These are phyloP conservation scores for Cheilosia grossa DNA, from an alignment of 2,888 invertebrate genomes.

Conservation along the genomic window DNA sequence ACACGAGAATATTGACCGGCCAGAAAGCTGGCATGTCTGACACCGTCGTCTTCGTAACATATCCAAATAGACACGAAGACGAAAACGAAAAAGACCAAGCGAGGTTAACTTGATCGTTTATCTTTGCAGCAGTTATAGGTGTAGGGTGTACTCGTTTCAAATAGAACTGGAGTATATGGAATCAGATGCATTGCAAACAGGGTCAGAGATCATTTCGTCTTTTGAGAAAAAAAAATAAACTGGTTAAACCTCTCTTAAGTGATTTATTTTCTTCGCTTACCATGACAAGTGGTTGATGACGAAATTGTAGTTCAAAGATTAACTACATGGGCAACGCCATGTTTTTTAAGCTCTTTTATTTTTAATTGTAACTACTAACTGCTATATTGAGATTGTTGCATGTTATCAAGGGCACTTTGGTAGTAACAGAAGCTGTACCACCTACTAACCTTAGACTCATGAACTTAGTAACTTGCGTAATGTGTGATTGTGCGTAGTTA, in stretches of 20 bases:
- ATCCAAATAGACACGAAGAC: not conserved
- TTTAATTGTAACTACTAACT: too few relatives aligned
- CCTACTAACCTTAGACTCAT: too few relatives aligned
- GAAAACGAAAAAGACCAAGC: not conserved
- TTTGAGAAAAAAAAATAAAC: not conserved
- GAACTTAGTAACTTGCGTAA: too few relatives aligned
- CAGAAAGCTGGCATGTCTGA: not conserved
- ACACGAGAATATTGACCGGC: slow-evolving; percentile 19
- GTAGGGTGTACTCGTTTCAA: slow-evolving; percentile 18
- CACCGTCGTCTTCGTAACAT: not conserved
- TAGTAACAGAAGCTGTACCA: too few relatives aligned
- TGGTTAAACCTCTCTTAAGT: slow-evolving; percentile 1
- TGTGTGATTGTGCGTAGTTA: too few relatives aligned
- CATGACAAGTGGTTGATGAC: not conserved
- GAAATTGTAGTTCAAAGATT: slow-evolving; percentile 7
- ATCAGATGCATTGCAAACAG: not conserved
- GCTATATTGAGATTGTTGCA: not conserved
- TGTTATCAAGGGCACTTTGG: not conserved
- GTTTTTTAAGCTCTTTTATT: not conserved
- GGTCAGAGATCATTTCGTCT: not conserved
- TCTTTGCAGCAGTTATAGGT: slow-evolving; percentile 11
- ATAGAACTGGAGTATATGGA: slow-evolving; percentile 10
- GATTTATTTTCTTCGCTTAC: not conserved
- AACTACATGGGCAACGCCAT: not conserved
- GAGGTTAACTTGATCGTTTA: slow-evolving; percentile 45